Base-by-base conservation (phyloP, 2,888 invertebrate genomes). In the Drosophila kuntzei region DNA sequence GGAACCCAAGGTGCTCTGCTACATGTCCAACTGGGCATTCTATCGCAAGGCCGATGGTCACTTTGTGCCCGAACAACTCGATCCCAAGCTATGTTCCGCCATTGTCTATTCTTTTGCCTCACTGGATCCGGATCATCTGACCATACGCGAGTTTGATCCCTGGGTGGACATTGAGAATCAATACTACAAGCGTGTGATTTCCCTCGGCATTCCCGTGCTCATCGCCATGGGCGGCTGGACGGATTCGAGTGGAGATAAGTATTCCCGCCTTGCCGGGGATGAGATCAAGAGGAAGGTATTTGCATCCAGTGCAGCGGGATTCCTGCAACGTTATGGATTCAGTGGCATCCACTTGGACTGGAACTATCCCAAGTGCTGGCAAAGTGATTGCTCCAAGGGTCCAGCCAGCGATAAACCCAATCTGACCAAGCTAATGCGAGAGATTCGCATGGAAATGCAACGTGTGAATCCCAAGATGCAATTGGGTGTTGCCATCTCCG, bases 181-280 rank as follows among this genome's bases (percentile, higher is more conserved):
- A 91, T 94, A 97, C 51, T 98, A 97, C 90, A 94, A 95, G 80
- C 94, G 98, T 72, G 94, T 96, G 2, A 95, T 96, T 0, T 94
- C 95, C 0, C 92, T 96, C 14, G 93, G 94, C 61, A 94, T 94
- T 76, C 92, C 92, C 0, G 95, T 97, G 0, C 91, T 97, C 6
- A 92, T 98, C 29, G 97, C 97, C 1, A 91, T 98, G 57, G 98
- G 98, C n/a, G 98, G 98, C 1, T 98, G 98, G 98, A 97, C 97
- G 0, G 98, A 98, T 91, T 98, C 97, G 0, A 94, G 95, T 0
- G 97, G 97, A 0, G 96, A 97, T 88, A 97, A 97, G 90, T 97
- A 97, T 89, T 97, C 97, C 0, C 94, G 95, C 12, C 91, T 98
- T 25, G 96, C 97, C 0, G 94, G 95, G 41, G 95, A 95, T 65